These are phyloP conservation scores for Tachina grossa DNA, from an alignment of 2,888 invertebrate species.

Conservation along the genomic window DNA sequence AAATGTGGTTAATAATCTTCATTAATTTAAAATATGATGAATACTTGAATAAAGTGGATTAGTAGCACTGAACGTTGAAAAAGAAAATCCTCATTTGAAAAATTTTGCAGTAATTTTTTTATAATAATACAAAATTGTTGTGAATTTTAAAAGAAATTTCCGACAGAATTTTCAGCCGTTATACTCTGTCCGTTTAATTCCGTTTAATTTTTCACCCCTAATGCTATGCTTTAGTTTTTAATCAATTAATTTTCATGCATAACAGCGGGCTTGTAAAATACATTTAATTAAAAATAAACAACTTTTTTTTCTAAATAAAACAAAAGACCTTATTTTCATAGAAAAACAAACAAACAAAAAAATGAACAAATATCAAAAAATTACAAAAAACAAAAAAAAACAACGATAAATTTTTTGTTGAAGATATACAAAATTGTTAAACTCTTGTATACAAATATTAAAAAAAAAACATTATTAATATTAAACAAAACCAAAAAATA, in stretches of 20 bases:
- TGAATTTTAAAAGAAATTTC: too few relatives aligned
- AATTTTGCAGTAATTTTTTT: too few relatives aligned
- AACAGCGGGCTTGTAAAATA: conserved; percentile 15
- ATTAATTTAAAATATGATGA: too few relatives aligned
- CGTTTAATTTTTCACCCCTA: neutral
- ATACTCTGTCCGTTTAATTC: too few relatives aligned
- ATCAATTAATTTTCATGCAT: conserved; percentile 48
- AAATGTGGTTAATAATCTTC: too few relatives aligned
- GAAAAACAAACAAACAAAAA: conserved; percentile 48
- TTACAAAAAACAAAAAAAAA: conserved; percentile 47
- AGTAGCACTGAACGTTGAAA: too few relatives aligned
- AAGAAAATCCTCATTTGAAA: too few relatives aligned
- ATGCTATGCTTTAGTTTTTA: conserved; percentile 15
- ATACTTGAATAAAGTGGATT: too few relatives aligned
- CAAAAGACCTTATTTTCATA: conserved; percentile 71
- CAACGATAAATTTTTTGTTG: conserved; percentile 70
- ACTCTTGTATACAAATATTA: conserved; percentile 70
- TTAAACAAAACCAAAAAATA: conserved; percentile 28
- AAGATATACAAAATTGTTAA: conserved; percentile 72
- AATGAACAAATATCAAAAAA: conserved; percentile 56
- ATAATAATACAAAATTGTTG: too few relatives aligned
- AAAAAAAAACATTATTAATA: conserved; percentile 5
- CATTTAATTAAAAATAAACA: conserved; percentile 26
- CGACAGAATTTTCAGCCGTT: too few relatives aligned
- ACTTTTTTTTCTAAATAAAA: conserved; percentile 47